Conservation (phyloP, 2,797 vertebrate species). For the Argyrosomus regius region DNA sequence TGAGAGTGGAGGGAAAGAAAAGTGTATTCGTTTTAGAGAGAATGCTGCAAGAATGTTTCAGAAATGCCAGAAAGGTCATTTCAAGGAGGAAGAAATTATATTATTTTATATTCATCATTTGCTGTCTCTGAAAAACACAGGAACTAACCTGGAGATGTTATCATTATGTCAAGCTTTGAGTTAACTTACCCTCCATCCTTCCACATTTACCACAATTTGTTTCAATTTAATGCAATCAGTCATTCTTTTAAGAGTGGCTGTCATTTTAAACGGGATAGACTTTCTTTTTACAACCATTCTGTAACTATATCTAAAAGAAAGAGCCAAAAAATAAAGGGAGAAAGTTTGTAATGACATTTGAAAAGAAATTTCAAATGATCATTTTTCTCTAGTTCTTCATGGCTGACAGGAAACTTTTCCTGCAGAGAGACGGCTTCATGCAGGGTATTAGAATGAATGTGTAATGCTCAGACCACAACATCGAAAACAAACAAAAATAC, state of each 20-base stretch:
- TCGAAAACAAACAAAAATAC: neutral
- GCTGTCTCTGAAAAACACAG: constrained; percentile 15
- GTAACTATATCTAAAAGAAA: neutral
- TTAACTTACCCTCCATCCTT: constrained; percentile 12
- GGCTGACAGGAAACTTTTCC: neutral
- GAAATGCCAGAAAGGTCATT: neutral
- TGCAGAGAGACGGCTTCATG: neutral
- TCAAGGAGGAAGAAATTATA: neutral
- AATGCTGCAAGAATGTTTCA: neutral
- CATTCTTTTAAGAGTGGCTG: neutral
- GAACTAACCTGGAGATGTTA: neutral
- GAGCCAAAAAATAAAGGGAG: neutral
- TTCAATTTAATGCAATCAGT: constrained; percentile 17
- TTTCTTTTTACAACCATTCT: neutral
- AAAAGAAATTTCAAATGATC: neutral
- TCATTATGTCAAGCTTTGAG: constrained; percentile 20
- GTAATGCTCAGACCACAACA: neutral
- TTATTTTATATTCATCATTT: constrained; percentile 9
- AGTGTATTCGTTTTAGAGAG: neutral
- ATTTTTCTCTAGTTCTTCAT: neutral
- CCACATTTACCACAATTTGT: constrained; percentile 2
- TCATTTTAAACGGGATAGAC: neutral
- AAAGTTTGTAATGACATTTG: constrained; percentile 1
- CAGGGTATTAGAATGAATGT: neutral
- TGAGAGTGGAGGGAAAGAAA: neutral